Conservation (phyloP, 2,113 vertebrate species). For the Asarcornis scutulata region DNA sequence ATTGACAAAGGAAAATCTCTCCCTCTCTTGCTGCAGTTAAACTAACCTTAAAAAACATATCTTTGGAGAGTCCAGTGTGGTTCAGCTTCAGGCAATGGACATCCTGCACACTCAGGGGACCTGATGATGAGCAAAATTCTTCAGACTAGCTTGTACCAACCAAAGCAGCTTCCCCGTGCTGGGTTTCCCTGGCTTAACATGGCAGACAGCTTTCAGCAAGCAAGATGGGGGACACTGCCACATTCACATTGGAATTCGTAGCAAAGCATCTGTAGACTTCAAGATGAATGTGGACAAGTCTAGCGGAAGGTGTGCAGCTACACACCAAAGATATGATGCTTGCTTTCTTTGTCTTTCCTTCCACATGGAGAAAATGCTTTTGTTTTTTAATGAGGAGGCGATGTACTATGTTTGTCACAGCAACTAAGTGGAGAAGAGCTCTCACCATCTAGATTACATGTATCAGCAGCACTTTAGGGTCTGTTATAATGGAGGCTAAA, state of each 20-base stretch:
- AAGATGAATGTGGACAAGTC: background rate
- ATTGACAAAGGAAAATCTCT: conserved; percentile 16
- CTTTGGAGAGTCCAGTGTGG: background rate
- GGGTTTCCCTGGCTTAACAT: background rate
- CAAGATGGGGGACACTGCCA: background rate
- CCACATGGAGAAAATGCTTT: background rate
- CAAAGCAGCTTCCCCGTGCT: background rate
- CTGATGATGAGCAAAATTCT: background rate
- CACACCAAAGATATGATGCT: background rate
- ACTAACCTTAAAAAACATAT: background rate
- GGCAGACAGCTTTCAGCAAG: background rate
- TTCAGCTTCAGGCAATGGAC: conserved; percentile 8
- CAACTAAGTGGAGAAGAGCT: background rate
- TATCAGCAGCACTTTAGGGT: background rate
- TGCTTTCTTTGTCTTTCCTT: background rate
- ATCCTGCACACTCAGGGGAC: background rate
- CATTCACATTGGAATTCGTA: background rate
- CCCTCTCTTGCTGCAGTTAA: conserved; percentile 10
- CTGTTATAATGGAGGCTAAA: background rate
- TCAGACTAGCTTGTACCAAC: background rate
- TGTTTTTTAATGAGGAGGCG: background rate
- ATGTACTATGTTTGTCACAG: background rate
- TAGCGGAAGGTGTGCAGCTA: background rate
- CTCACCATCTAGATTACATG: background rate
- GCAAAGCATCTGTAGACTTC: background rate